Conservation (phyloP, 2,888 invertebrate species). For the Bombylius discolor region DNA sequence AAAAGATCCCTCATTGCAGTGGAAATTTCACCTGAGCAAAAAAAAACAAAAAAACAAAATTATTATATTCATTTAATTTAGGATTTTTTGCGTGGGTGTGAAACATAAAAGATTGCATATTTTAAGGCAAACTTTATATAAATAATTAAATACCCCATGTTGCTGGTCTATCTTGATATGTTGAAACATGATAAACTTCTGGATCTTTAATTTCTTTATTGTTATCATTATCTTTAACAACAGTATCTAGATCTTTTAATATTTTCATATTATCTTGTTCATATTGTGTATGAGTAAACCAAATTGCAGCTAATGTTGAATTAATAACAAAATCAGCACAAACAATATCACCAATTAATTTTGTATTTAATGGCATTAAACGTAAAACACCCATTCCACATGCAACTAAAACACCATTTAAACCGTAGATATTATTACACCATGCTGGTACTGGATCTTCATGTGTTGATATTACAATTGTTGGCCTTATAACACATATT, state of each 20-base stretch:
- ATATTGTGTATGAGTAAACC: constrained; percentile 21
- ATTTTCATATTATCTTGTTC: constrained; percentile 33
- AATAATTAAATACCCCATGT: constrained; percentile 11
- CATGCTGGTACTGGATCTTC: constrained; percentile 21
- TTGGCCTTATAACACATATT: constrained; percentile 19
- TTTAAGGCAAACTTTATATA: too few species aligned
- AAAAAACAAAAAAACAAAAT: neutral
- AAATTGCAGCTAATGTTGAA: constrained; percentile 19
- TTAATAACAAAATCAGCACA: constrained; percentile 23
- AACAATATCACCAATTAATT: constrained; percentile 16
- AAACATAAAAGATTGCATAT: too few species aligned
- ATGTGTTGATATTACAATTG: constrained; percentile 20
- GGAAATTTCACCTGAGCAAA: constrained; percentile 8
- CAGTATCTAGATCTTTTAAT: neutral
- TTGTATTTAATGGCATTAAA: constrained; percentile 8
- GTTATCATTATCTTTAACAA: neutral
- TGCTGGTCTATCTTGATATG: constrained; percentile 13
- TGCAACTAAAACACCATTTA: constrained; percentile 18
- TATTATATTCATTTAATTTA: neutral
- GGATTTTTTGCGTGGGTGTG: too few species aligned
- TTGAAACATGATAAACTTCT: constrained; percentile 15
- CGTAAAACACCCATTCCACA: constrained; percentile 18
- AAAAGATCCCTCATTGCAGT: neutral
- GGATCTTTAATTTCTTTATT: constrained; percentile 8
- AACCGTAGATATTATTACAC: constrained; percentile 19